Percentiles rank a stretch among this genome's conserved stretches.
phyloP scores from a whole-genome alignment of 2,888 invertebrate genomes.

The Cyrtodaria siliqua region DNA sequence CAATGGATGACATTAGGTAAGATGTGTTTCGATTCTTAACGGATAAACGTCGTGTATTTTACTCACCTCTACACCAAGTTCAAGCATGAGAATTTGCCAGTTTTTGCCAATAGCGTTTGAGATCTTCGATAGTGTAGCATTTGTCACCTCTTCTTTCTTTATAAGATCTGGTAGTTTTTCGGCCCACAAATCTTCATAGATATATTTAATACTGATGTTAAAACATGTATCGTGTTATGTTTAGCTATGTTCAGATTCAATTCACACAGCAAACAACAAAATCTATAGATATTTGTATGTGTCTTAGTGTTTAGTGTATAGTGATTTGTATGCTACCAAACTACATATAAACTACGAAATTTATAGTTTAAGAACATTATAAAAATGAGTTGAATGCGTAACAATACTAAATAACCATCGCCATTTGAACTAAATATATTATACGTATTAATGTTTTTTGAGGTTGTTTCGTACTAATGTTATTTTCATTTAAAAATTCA shows the following conservation, averaged over 20 bases:
- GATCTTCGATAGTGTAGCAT: slow-evolving; percentile 18
- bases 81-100: slow-evolving; percentile 31
- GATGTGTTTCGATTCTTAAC: too few species aligned
- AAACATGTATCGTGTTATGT: background rate
- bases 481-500: too few species aligned
- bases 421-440: too few species aligned
- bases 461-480: too few species aligned
- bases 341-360: too few species aligned
- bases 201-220: background rate
- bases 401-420: too few species aligned
- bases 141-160: background rate
- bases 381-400: too few species aligned
- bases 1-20: too few species aligned
- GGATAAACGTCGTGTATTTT: too few species aligned
- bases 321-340: background rate
- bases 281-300: background rate
- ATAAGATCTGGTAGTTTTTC: slow-evolving; percentile 10
- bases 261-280: background rate
- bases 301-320: background rate
- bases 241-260: too few species aligned
- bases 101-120: slow-evolving; percentile 35
- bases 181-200: slow-evolving; percentile 29
- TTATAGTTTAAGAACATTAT: too few species aligned
- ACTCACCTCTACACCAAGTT: slow-evolving; percentile 28
- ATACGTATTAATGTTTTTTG: too few species aligned